Conservation (phyloP, 1,140 invertebrate genomes). For the Neocloeon triangulifer region DNA sequence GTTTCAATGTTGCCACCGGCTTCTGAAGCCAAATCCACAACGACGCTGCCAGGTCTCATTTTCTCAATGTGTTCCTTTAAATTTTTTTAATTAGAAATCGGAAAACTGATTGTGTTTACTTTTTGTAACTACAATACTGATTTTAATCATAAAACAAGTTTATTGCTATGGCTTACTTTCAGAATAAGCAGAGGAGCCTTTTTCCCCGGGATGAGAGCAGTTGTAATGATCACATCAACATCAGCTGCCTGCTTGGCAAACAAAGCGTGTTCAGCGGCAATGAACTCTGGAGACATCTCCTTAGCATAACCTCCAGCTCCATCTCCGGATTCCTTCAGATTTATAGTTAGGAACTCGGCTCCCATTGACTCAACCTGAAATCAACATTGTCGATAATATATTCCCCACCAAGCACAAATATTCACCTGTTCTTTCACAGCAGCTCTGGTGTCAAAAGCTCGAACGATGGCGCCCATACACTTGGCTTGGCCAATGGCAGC, state of each 20-base stretch:
- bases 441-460: conserved; percentile 67
- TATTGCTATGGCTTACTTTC: conserved; percentile 28
- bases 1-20: conserved; percentile 75
- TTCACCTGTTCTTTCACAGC: conserved; percentile 71
- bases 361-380: conserved; percentile 69
- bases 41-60: conserved; percentile 76
- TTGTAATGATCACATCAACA: conserved; percentile 61
- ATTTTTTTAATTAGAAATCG: no score
- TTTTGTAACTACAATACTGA: no score
- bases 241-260: conserved; percentile 69
- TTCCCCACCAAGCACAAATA: not conserved
- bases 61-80: conserved; percentile 50
- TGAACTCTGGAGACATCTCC: conserved; percentile 75
- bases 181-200: conserved; percentile 59
- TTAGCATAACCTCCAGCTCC: conserved; percentile 70
- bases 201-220: conserved; percentile 76
- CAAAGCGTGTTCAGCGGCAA: conserved; percentile 64
- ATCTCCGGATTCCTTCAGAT: conserved; percentile 62
- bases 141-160: not conserved
- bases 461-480: conserved; percentile 72
- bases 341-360: conserved; percentile 61
- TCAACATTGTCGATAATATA: conserved; percentile 21
- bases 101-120: not conserved
- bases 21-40: conserved; percentile 77
- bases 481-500: conserved; percentile 66